phyloP scores from a whole-genome alignment of 1,140 invertebrate genomes.

The Carposina sasakii region DNA sequence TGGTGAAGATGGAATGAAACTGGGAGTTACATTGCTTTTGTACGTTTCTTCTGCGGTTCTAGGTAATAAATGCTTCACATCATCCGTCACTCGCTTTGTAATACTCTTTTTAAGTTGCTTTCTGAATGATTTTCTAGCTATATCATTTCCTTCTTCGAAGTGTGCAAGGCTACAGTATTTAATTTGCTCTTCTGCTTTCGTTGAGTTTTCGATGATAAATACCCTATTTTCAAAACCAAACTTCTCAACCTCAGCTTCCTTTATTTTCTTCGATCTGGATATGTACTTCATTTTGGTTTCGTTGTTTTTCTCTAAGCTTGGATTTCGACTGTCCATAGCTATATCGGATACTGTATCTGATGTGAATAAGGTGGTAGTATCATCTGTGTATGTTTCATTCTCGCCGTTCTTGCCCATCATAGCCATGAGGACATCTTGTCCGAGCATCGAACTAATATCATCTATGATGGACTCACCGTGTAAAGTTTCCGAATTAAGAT shows the following conservation, averaged over 20 bases:
- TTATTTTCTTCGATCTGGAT: slow-evolving; percentile 60
- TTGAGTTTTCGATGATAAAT: slow-evolving; percentile 75
- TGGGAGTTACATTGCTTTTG: slow-evolving; percentile 26
- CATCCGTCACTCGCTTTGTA: slow-evolving; percentile 49
- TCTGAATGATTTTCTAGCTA: slow-evolving; percentile 83
- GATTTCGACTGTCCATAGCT: slow-evolving; percentile 66
- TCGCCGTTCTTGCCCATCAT: slow-evolving; percentile 78
- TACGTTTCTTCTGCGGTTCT: slow-evolving; percentile 44
- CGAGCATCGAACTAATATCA: slow-evolving; percentile 82
- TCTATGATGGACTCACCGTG: slow-evolving; percentile 84
- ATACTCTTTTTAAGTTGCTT: slow-evolving; percentile 64
- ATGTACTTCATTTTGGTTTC: slow-evolving; percentile 67
- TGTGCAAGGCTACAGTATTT: slow-evolving; percentile 83
- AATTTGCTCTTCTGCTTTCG: slow-evolving; percentile 73
- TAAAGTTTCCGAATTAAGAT: slow-evolving; percentile 77
- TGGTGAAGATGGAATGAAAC: neutral
- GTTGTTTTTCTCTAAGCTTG: slow-evolving; percentile 61
- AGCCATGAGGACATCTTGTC: slow-evolving; percentile 76
- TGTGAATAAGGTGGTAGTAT: slow-evolving; percentile 77
- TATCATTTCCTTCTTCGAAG: slow-evolving; percentile 86
- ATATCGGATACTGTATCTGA: slow-evolving; percentile 73
- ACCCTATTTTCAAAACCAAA: slow-evolving; percentile 80
- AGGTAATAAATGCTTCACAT: slow-evolving; percentile 48
- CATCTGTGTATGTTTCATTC: slow-evolving; percentile 78
- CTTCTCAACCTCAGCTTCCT: slow-evolving; percentile 72